These are phyloP conservation scores for Paramuricea clavata DNA, from an alignment of 92 coral and sea anemone species.

Conservation along the genomic window DNA sequence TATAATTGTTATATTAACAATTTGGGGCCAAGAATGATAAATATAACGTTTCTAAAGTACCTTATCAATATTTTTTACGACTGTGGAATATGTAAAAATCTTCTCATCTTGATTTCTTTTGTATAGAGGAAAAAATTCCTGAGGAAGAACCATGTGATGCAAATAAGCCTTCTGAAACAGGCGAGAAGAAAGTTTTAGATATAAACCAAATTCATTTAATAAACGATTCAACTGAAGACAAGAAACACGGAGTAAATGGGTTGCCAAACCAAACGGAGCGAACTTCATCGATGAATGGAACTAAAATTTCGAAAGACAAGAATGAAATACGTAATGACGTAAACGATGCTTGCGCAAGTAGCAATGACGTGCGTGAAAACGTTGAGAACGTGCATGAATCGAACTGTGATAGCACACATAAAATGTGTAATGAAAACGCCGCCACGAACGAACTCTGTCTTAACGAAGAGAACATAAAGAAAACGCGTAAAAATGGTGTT, in stretches of 20 bases:
- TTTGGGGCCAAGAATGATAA: no score
- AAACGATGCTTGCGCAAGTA: neutral
- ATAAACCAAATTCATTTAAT: constrained; percentile 8
- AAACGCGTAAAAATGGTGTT: constrained; percentile 7
- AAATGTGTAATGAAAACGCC: no score
- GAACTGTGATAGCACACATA: no score
- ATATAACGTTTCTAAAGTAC: no score
- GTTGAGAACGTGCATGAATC: no score
- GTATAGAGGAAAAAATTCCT: neutral
- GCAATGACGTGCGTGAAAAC: neutral
- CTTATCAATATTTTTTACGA: no score
- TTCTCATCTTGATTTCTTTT: neutral
- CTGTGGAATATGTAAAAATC: neutral
- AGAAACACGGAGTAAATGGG: neutral
- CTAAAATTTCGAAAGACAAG: neutral
- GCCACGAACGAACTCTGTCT: neutral
- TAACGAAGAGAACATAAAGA: neutral
- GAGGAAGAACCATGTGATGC: constrained; percentile 2
- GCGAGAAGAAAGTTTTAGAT: constrained; percentile 1
- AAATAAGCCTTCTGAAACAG: neutral
- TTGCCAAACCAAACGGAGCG: neutral
- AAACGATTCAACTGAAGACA: neutral
- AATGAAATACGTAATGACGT: neutral
- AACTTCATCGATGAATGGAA: neutral
- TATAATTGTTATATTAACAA: no score